A percentile compares a stretch with the other conserved stretches of the same genome.
Conservation (phyloP, 2,888 invertebrate species). For the Nudaria mundana region DNA sequence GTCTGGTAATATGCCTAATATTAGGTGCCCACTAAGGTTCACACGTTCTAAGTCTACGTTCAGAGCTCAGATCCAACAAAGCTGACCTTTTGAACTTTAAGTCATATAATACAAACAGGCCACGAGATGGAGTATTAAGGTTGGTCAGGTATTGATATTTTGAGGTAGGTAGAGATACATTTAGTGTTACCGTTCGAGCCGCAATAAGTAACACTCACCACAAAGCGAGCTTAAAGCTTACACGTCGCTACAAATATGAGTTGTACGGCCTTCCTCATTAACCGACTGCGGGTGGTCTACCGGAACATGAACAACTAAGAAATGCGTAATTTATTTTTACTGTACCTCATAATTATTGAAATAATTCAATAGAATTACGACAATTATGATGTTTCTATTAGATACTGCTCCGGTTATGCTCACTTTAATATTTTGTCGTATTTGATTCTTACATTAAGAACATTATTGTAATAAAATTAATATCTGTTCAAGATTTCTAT, state of each 20-base stretch:
- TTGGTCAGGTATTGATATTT: conserved; percentile 6
- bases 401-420: too few species aligned
- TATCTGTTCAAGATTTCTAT: too few species aligned
- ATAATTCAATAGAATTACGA: background rate
- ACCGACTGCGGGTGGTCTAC: conserved; percentile 54
- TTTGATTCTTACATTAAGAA: too few species aligned
- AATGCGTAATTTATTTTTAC: conserved; percentile 38
- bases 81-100: too few species aligned
- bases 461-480: too few species aligned
- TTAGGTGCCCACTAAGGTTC: too few species aligned
- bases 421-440: too few species aligned
- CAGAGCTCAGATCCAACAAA: too few species aligned
- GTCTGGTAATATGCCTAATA: too few species aligned
- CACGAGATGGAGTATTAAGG: background rate
- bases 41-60: too few species aligned
- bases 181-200: conserved; percentile 5
- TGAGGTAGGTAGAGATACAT: conserved; percentile 4
- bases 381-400: too few species aligned
- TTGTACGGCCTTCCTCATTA: conserved; percentile 42
- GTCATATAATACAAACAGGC: too few species aligned
- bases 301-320: conserved; percentile 31
- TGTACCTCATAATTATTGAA: conserved; percentile 4
- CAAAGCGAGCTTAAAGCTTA: conserved; percentile 33
- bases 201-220: conserved; percentile 24
- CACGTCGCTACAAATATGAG: conserved; percentile 41